Conservation (phyloP, 2,113 vertebrate species). For the Calonectris borealis region DNA sequence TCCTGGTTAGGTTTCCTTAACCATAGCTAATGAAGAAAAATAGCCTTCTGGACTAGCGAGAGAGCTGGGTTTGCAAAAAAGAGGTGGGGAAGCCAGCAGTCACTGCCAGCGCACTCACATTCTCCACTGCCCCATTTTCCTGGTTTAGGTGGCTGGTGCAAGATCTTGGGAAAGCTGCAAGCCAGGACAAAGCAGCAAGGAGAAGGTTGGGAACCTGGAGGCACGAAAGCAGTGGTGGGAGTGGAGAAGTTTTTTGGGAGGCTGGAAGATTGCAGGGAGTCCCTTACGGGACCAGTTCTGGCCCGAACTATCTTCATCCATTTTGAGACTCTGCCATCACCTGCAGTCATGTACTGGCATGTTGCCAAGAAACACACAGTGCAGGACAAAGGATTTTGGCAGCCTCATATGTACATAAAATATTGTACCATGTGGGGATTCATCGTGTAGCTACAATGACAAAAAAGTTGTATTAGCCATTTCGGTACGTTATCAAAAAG, state of each 20-base stretch:
- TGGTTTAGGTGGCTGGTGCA: background rate
- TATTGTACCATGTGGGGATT: background rate
- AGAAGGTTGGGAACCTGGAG: background rate
- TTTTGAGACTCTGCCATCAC: constrained; percentile 21
- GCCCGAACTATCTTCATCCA: background rate
- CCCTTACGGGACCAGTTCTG: background rate
- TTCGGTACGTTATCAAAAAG: background rate
- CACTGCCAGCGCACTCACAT: background rate
- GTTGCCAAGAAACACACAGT: background rate
- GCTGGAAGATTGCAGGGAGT: background rate
- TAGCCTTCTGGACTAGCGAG: background rate
- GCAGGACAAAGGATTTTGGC: constrained; percentile 25
- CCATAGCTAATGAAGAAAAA: constrained; percentile 1
- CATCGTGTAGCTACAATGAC: background rate
- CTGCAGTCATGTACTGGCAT: background rate
- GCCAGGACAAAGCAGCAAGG: background rate
- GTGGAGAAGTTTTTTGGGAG: background rate
- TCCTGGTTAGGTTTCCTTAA: background rate
- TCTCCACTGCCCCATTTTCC: background rate
- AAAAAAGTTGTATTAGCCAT: background rate
- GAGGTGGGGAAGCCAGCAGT: background rate
- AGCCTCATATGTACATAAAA: background rate
- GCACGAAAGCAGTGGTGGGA: background rate
- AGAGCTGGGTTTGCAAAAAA: background rate
- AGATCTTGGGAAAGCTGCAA: background rate